Evolutionary conservation across 2,113 vertebrate species (phyloP), one percentile per base, ranked within the genome.

Genomic region (Anolis carolinensis): DNA sequence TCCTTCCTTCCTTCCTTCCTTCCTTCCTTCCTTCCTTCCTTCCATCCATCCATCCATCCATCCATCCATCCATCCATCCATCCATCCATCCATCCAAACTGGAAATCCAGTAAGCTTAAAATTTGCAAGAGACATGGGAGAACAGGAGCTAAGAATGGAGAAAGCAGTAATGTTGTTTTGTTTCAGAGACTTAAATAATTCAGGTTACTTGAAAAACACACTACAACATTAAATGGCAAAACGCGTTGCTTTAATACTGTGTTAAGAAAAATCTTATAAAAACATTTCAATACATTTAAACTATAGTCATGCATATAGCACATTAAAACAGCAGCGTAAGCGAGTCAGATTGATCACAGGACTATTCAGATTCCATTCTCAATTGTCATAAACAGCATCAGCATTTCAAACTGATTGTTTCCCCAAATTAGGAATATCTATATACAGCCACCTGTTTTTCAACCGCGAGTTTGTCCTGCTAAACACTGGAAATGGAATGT

Each of bases 401-500:
- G 95, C 94, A 95, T 21, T 68, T 95, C 93, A 91, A 88, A 73
- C 93, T 89, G 25, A 65, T 71, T 86, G 48, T 27, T 86, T 75
- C 62, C 48, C 81, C 48, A 83, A 94, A 92, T 76, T 13, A 88
- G 87, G 88, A 90, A 90, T 92, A 94, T 93, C 14, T 44, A 44
- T 44, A 92, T 95, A 96, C 96, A 96, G 88, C 92, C 92, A 91
- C 91, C 88, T 92, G 80, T 93, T 93, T n/a, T 93, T 88, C 88
- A 90, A 93, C 94, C 93, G 93, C 92, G 95, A 94, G 92, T 92
- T 94, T 94, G 84, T 92, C 91, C 94, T 94, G 93, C 93, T 92
- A 92, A 96, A 96, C 90, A 95, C 94, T 96, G 95, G 88, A 91
- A 95, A 93, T 75, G 95, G 96, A 97, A 97, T 97, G 96, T 96